Evolutionary conservation across 2,888 invertebrate genomes (phyloP).

Genomic region (Hypomecis atomaria): DNA sequence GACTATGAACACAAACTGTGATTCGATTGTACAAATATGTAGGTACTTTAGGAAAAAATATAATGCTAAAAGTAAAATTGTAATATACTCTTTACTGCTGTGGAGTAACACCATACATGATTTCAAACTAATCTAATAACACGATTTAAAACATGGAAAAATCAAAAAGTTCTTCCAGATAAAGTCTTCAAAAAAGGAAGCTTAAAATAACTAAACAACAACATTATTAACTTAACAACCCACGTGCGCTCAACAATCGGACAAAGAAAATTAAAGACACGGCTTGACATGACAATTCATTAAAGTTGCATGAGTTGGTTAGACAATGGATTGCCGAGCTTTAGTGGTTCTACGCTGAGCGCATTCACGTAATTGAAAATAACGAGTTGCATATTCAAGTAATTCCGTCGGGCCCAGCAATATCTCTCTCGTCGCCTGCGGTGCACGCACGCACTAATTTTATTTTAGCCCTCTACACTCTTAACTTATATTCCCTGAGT

Average conservation of each 20-base stretch:
- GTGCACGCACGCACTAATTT: conserved; percentile 34
- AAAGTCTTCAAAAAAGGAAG: not conserved
- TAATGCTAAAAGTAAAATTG: not conserved
- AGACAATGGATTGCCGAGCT: conserved; percentile 58
- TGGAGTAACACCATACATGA: too few species aligned
- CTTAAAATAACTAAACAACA: conserved; percentile 22
- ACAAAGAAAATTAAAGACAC: conserved; percentile 52
- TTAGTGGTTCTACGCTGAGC: conserved; percentile 55
- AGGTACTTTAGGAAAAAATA: too few species aligned
- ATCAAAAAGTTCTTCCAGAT: not conserved
- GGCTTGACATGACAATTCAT: conserved; percentile 55
- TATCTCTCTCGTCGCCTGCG: conserved; percentile 30
- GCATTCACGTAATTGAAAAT: conserved; percentile 71
- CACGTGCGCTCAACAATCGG: conserved; percentile 45
- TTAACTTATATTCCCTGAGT: conserved; percentile 22
- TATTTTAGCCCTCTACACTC: conserved; percentile 38
- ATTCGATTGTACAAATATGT: conserved; percentile 5
- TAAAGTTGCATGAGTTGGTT: conserved; percentile 62
- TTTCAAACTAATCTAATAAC: not conserved
- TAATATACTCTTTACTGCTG: too few species aligned
- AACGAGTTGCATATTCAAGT: conserved; percentile 77
- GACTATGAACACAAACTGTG: conserved; percentile 25
- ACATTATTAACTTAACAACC: conserved; percentile 37
- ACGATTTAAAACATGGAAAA: not conserved
- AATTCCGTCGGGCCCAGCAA: conserved; percentile 21